Evolutionary conservation across 2,113 vertebrate genomes (phyloP), one percentile per base, ranked within the genome.

Genomic region (Catharus fuscescens): DNA sequence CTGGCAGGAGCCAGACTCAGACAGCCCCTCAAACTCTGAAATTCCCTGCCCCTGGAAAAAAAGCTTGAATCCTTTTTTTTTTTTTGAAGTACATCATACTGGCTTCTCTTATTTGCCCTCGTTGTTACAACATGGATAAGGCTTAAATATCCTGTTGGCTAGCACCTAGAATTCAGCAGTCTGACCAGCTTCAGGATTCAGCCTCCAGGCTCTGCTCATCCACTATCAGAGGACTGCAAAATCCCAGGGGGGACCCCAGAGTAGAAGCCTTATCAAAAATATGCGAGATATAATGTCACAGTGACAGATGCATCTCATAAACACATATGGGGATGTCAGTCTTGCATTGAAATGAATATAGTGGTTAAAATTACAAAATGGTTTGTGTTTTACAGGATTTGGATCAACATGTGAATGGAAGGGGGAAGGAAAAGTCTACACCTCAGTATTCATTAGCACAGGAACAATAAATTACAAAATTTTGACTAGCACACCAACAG

Each of bases 401-500:
- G 48, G 52, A 88, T 67, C 44, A 85, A 47, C 56, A 31, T 53
- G 47, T 80, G 65, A 71, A 25, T 45, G 28, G 65, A 86, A 84
- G 23, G 50, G 36, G 31, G 89, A 61, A 34, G 24, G 32, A 71
- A 90, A 85, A 80, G 19, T 48, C 48, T 92, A 66, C 70, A 79
- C 28, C 57, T 94, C 8, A 3, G 25, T 88, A 80, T 86, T 86
- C 76, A 71, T 90, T 90, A 96, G 32, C 56, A 61, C 40, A 32
- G 40, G 31, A 20, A 23, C 44, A 67, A 92, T 92, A 97, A 90
- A 93, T 96, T 81, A 80, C 4, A 15, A 65, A 69, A 56, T 93
- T 94, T 48, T 88, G 95, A 93, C 90, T 88, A 95, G 65, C 40
- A 88, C 61, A 92, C 76, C 65, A 95, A 88, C 86, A 92, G 57